Conservation (phyloP, 2,888 invertebrate genomes). For the Panzeria rudis region DNA sequence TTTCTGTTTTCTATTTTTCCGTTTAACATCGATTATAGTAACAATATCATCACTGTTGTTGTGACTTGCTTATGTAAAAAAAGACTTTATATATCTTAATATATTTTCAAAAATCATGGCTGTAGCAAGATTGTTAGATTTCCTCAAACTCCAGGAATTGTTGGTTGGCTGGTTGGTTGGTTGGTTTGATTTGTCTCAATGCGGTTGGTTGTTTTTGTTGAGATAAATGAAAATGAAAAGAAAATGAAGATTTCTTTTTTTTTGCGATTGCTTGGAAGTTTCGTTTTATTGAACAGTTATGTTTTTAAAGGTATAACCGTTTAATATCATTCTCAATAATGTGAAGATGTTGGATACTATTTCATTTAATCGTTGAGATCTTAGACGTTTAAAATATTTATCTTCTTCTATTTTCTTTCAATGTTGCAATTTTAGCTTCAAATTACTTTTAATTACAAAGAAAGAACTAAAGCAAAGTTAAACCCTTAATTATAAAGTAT, state of each 20-base stretch:
- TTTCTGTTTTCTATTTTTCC: not conserved
- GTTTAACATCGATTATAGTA: conserved; percentile 44
- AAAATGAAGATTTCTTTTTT: not conserved
- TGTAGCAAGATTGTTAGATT: conserved; percentile 4
- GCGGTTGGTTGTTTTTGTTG: not conserved
- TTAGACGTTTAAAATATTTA: not conserved
- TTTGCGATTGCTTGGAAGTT: not conserved
- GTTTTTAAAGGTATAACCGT: not conserved
- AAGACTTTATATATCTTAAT: not conserved
- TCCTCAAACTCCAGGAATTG: conserved; percentile 2
- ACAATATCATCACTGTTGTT: conserved; percentile 13
- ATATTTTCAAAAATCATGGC: not conserved
- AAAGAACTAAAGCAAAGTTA: not conserved
- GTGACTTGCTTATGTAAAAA: not conserved
- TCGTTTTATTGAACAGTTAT: not conserved
- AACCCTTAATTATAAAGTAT: not conserved
- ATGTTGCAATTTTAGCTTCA: not conserved
- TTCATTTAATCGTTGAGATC: not conserved
- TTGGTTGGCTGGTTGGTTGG: not conserved
- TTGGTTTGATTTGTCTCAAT: not conserved
- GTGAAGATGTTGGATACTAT: not conserved
- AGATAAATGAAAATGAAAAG: not conserved
- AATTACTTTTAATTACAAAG: conserved; percentile 6
- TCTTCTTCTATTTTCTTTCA: not conserved
- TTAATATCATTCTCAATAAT: not conserved